Base-by-base conservation (phyloP, 2,113 vertebrate genomes). In the Tyto alba region DNA sequence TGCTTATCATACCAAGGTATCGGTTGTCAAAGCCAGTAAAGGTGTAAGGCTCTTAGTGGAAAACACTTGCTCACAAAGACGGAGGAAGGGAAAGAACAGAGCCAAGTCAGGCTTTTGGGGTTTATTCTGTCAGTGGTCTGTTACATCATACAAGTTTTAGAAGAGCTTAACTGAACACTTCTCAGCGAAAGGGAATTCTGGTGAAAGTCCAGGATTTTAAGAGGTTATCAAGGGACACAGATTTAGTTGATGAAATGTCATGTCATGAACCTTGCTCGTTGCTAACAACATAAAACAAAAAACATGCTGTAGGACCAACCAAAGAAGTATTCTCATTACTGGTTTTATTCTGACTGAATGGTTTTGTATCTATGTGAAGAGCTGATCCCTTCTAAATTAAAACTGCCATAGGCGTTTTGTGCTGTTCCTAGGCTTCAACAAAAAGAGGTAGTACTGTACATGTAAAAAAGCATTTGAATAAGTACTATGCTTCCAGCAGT, bases 141-240 rank as follows among this genome's bases (percentile, higher is more conserved):
- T 87, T 89, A 81, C 73, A 92, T 88, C 6, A 14, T 34, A 41
- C 0, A 21, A 64, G 69, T 85, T 95, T 93, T 91, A 87, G 62
- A 96, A 89, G 50, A 82, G 74, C 77, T 96, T 94, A 95, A 62
- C 53, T 64, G 85, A 89, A 83, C 73, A 30, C 60, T 86, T 81
- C 48, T 69, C 11, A 3, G 72, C 45, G 53, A 91, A 78, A 57
- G 30, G 40, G 57, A 91, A 82, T 85, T 85, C 56, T 79, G 34
- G 43, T 74, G 71, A 73, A 93, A 78, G 78, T 53, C 27, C n/a
- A 60, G 66, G 50, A 91, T 85, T 85, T 85, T 75, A 78, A 89
- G 91, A 88, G 11, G 50, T 38, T 96, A 89, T 89, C 77, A 85
- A 57, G 74, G 57, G 85, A 89, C 40, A 56, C 6, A 76, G 66